Percentiles rank a stretch among this genome's conserved stretches.
Conservation (phyloP, 2,113 vertebrate species). For the Neofelis nebulosa region DNA sequence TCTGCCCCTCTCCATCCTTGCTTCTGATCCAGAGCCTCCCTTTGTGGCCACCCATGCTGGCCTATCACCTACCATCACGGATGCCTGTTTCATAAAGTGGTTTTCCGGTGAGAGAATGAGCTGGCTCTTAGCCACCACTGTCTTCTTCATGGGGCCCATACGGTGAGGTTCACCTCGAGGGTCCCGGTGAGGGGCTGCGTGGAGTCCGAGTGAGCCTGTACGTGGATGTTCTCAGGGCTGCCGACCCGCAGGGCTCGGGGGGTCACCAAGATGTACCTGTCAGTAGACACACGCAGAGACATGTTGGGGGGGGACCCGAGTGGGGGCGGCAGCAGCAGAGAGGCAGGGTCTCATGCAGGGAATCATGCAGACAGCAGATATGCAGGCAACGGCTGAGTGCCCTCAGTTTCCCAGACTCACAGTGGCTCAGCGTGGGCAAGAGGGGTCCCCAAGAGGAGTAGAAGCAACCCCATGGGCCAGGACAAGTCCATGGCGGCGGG, state of each 20-base stretch:
- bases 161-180: neutral
- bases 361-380: rapidly evolving
- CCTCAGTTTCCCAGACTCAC: neutral
- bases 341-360: neutral
- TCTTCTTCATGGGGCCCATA: slow-evolving; percentile 21
- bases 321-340: neutral
- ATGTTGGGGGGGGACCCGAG: neutral
- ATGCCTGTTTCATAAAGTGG: slow-evolving; percentile 33
- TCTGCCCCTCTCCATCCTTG: neutral
- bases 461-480: neutral
- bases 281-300: neutral
- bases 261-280: slow-evolving; percentile 59
- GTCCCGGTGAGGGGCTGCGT: neutral
- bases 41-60: neutral
- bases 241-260: slow-evolving; percentile 14
- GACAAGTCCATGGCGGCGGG: neutral
- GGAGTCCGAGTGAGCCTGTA: slow-evolving; percentile 56
- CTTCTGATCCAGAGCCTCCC: neutral
- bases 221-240: slow-evolving; percentile 1
- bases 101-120: neutral
- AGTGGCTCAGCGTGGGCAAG: neutral
- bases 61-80: slow-evolving; percentile 41
- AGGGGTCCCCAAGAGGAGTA: neutral
- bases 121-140: neutral
- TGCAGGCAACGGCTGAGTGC: rapidly evolving